A percentile compares a stretch with the other conserved stretches of the same genome.
phyloP scores from a whole-genome alignment of 1,140 invertebrate species.

The Parapsyche elsis region DNA sequence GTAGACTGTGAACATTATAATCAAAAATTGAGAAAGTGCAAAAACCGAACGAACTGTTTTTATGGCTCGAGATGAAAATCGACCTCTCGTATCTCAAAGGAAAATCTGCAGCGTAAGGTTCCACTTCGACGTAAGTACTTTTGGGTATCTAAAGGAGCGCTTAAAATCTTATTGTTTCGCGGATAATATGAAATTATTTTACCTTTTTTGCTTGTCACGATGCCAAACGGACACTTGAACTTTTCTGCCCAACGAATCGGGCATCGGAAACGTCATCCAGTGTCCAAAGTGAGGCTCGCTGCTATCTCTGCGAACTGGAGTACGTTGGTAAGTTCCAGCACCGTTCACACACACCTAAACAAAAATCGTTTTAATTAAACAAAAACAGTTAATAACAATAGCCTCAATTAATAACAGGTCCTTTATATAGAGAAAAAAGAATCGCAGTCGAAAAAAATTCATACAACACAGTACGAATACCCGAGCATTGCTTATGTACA shows the following conservation, averaged over 20 bases:
- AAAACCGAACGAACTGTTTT: neutral
- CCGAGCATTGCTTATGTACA: too few relatives aligned
- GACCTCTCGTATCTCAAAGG: neutral
- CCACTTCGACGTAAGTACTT: too few relatives aligned
- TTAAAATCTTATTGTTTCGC: neutral
- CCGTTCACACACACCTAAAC: slow-evolving; percentile 49
- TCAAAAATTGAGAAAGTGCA: neutral
- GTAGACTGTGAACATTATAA: neutral
- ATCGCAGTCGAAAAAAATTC: too few relatives aligned
- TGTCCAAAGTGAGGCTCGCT: slow-evolving; percentile 45
- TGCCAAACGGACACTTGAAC: slow-evolving; percentile 54
- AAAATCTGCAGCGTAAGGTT: too few relatives aligned
- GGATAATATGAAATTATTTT: neutral
- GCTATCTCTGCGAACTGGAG: slow-evolving; percentile 48
- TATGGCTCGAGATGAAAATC: neutral
- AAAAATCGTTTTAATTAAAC: slow-evolving; percentile 28
- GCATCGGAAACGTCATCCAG: slow-evolving; percentile 34
- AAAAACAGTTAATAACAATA: too few relatives aligned
- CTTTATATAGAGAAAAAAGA: too few relatives aligned
- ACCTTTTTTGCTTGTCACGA: slow-evolving; percentile 53
- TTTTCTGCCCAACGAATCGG: slow-evolving; percentile 1
- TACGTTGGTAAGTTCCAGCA: slow-evolving; percentile 45
- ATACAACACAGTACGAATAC: too few relatives aligned
- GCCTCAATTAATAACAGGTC: too few relatives aligned
- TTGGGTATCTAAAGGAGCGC: too few relatives aligned